Base-by-base conservation (phyloP, 2,113 vertebrate species). In the Rhea americana region DNA sequence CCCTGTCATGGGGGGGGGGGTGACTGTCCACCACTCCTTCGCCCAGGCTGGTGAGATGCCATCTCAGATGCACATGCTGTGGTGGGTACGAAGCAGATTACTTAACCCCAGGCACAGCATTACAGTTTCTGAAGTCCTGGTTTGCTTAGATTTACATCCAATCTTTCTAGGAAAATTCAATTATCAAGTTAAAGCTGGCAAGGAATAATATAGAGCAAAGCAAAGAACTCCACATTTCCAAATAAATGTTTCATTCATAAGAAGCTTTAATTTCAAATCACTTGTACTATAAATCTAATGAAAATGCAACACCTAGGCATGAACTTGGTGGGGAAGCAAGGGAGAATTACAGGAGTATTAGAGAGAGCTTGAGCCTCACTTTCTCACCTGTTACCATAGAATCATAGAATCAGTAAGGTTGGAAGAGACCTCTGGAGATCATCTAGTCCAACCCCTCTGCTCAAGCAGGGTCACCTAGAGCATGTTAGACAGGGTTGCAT, bases 31-130 rank as follows among this genome's bases (percentile, higher is more conserved):
- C 50, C 13, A 18, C 47, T 84, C 28, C 47, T 79, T 75, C 63
- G 24, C 50, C 18, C 4, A 35, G 7, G 13, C 35, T 53, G n/a
- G 16, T 0, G 1, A 45, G n/a, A 37, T 51, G 35, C 22, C 13
- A 2, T 32, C 17, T 24, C 3, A 4, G 45, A 9, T 25, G 28
- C 7, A 51, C 53, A 11, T 8, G 19, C 53, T 4, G 21, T 11
- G 32, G 55, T 45, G 45, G 53, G 20, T 35, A 32, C 21, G 18
- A 39, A 58, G 28, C 32, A 58, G 55, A 58, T 17, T 58, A 19
- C 55, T 67, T 35, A 6, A 2, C 30, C 56, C 55, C 39, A 11
- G 9, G 19, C 21, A 13, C 11, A 3, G 53, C 5, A 20, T 11
- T 26, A 61, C 70, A 24, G 20, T 66, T 86, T 25, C 53, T 32